Conservation (phyloP, 2,888 invertebrate species). For the Eremobia ochroleuca region DNA sequence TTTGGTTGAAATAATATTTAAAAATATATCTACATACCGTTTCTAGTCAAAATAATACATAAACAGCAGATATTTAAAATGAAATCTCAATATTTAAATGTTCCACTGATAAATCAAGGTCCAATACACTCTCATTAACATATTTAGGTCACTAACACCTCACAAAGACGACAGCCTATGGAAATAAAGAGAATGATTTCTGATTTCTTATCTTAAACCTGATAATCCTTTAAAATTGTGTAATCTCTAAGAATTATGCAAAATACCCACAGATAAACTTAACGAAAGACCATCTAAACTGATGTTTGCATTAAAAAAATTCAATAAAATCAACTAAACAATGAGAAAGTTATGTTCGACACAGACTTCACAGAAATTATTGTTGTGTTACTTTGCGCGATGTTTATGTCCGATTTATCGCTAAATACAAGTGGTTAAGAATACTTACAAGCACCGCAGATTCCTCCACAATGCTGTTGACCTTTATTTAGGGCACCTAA, state of each 20-base stretch:
- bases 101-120: constrained; percentile 30
- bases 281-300: background rate
- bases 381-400: constrained; percentile 44
- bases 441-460: constrained; percentile 60
- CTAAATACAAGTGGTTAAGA: constrained; percentile 34
- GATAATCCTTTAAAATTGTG: constrained; percentile 41
- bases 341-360: constrained; percentile 52
- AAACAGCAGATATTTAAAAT: background rate
- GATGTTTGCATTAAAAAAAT: background rate
- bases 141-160: constrained; percentile 48
- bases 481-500: constrained; percentile 80
- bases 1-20: background rate
- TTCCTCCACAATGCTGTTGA: constrained; percentile 75
- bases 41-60: background rate
- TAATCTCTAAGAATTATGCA: constrained; percentile 34
- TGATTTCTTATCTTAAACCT: constrained; percentile 48
- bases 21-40: background rate
- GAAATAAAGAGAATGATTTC: background rate
- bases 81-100: background rate
- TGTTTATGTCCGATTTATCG: constrained; percentile 46
- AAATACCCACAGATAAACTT: constrained; percentile 37
- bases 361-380: constrained; percentile 22
- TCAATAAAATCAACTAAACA: constrained; percentile 3
- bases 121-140: constrained; percentile 23
- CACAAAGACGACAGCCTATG: background rate